Percentiles rank a stretch among this genome's conserved stretches.
These are phyloP conservation scores for Paramuricea clavata DNA, from an alignment of 92 coral and sea anemone genomes.

Conservation along the genomic window DNA sequence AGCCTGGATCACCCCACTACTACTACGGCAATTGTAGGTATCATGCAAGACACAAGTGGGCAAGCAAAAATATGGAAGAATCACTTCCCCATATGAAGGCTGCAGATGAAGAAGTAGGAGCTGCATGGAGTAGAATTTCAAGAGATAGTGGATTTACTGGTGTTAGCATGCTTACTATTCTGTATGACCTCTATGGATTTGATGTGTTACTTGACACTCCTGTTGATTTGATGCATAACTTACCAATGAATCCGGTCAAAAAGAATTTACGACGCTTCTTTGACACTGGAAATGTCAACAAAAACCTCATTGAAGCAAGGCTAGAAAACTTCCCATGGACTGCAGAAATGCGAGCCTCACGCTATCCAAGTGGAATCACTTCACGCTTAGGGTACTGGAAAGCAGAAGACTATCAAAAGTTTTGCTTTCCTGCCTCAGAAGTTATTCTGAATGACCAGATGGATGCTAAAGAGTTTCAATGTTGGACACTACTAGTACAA, in stretches of 20 bases:
- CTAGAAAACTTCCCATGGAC: slow-evolving; percentile 72
- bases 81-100: slow-evolving; percentile 63
- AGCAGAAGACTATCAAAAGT: slow-evolving; percentile 73
- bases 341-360: slow-evolving; percentile 70
- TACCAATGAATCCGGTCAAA: slow-evolving; percentile 75
- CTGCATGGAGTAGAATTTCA: slow-evolving; percentile 60
- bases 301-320: slow-evolving; percentile 62
- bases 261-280: slow-evolving; percentile 61
- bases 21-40: slow-evolving; percentile 67
- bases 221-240: slow-evolving; percentile 71
- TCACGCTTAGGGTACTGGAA: slow-evolving; percentile 76
- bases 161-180: slow-evolving; percentile 60
- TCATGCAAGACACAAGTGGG: slow-evolving; percentile 68
- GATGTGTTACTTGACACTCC: slow-evolving; percentile 70
- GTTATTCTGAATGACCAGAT: slow-evolving; percentile 60
- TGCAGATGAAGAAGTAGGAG: slow-evolving; percentile 65
- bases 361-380: slow-evolving; percentile 70
- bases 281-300: slow-evolving; percentile 59
- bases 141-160: slow-evolving; percentile 72
- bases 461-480: slow-evolving; percentile 59
- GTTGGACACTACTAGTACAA: slow-evolving; percentile 60
- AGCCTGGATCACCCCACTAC: slow-evolving; percentile 69
- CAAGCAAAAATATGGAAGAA: slow-evolving; percentile 59
- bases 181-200: slow-evolving; percentile 75
- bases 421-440: slow-evolving; percentile 71